Evolutionary conservation across 2,113 vertebrate genomes (phyloP).

Genomic region (Pteropus alecto): DNA sequence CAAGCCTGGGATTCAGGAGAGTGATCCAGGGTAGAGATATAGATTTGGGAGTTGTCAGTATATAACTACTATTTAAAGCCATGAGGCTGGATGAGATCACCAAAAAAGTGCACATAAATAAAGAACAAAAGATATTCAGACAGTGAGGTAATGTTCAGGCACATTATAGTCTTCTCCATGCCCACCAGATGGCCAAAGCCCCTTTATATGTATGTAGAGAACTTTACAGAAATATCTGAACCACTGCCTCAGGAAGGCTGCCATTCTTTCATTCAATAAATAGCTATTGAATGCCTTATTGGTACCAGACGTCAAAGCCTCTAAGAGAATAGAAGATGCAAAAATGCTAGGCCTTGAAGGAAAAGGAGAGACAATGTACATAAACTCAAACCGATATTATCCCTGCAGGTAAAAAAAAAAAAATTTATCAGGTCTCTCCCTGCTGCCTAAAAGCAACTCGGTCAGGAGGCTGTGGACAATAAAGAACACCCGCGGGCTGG

Average conservation of each 20-base stretch:
- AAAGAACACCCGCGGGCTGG: accelerated
- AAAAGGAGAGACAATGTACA: neutral
- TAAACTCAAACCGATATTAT: neutral
- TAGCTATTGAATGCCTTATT: neutral
- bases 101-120: conserved; percentile 68
- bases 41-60: neutral
- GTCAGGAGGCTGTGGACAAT: neutral
- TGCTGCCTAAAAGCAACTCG: neutral
- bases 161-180: conserved; percentile 37
- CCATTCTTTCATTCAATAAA: neutral
- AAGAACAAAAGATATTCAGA: conserved; percentile 73
- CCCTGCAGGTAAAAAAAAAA: neutral
- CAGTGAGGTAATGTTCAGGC: conserved; percentile 69
- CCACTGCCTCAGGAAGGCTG: neutral
- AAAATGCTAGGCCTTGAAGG: neutral
- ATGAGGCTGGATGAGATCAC: conserved; percentile 56
- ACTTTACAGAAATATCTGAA: conserved; percentile 15
- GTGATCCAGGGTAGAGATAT: neutral
- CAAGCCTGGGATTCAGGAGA: neutral
- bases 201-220: neutral
- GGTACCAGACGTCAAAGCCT: neutral
- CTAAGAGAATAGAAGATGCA: neutral
- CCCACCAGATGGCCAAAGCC: conserved; percentile 63
- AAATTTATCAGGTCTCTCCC: neutral
- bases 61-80: conserved; percentile 49